Evolutionary conservation across 2,888 invertebrate genomes (phyloP).

Genomic region (Apodemia zela): DNA sequence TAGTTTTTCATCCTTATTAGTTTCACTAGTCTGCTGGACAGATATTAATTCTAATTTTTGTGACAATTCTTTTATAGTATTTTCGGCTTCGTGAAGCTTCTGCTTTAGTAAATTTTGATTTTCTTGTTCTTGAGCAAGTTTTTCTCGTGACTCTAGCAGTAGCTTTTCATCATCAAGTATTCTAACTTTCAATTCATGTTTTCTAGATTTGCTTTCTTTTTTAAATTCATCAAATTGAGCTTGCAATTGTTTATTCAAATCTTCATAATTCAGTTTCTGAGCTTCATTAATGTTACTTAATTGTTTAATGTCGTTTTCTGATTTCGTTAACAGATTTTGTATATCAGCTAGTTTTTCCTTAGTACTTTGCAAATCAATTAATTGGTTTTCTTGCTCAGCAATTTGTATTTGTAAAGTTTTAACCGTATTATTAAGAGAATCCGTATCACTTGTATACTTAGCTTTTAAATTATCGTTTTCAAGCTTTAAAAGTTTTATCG

Average conservation of each 20-base stretch:
- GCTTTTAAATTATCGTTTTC: slow-evolving; percentile 60
- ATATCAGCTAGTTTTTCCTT: slow-evolving; percentile 64
- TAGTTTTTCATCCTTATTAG: slow-evolving; percentile 63
- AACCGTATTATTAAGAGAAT: slow-evolving; percentile 56
- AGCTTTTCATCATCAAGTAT: slow-evolving; percentile 77
- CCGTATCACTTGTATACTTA: slow-evolving; percentile 55
- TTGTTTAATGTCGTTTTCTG: slow-evolving; percentile 70
- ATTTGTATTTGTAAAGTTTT: slow-evolving; percentile 54
- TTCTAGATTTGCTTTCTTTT: slow-evolving; percentile 70
- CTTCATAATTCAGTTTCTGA: slow-evolving; percentile 71
- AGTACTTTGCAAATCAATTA: slow-evolving; percentile 52
- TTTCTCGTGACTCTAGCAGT: slow-evolving; percentile 58
- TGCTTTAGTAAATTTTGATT: slow-evolving; percentile 59
- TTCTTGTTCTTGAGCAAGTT: slow-evolving; percentile 55
- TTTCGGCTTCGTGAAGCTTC: slow-evolving; percentile 59
- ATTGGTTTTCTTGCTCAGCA: slow-evolving; percentile 53
- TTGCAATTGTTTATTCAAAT: slow-evolving; percentile 67
- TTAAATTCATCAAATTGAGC: slow-evolving; percentile 65
- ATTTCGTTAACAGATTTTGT: slow-evolving; percentile 59
- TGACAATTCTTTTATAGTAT: slow-evolving; percentile 54
- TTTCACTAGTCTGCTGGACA: slow-evolving; percentile 61
- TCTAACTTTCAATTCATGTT: slow-evolving; percentile 75
- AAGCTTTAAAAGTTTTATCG: slow-evolving; percentile 51
- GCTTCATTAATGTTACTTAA: slow-evolving; percentile 68
- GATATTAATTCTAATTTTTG: slow-evolving; percentile 66